These are phyloP conservation scores for Spisula solida DNA, from an alignment of 2,888 invertebrate genomes.

Conservation along the genomic window DNA sequence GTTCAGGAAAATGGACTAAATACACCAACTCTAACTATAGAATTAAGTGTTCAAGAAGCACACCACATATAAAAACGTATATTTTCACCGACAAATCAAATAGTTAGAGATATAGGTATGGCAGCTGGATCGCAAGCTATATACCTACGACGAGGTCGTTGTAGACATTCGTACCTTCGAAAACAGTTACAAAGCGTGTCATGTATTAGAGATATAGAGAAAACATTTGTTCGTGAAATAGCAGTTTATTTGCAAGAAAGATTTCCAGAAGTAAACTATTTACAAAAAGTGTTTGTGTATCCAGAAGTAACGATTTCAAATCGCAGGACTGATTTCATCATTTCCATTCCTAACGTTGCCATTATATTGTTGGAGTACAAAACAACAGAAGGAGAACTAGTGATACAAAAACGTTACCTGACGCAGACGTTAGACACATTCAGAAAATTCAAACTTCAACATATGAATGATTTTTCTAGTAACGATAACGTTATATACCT, in stretches of 20 bases:
- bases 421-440: slow-evolving; percentile 17
- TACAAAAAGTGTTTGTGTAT: not conserved
- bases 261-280: not conserved
- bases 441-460: slow-evolving; percentile 2
- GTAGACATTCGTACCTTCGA: not conserved
- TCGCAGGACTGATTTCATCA: slow-evolving; percentile 24
- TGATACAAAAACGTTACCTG: not conserved
- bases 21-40: not conserved
- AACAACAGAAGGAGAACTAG: not conserved
- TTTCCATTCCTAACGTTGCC: slow-evolving; percentile 24
- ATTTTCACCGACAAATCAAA: too few species aligned
- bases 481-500: not conserved
- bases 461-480: not conserved
- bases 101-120: too few species aligned
- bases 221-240: not conserved
- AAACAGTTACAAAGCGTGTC: not conserved
- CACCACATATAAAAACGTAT: not conserved
- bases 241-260: not conserved
- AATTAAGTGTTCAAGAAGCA: not conserved
- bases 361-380: slow-evolving; percentile 31
- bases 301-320: slow-evolving; percentile 25
- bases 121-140: not conserved
- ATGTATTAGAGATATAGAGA: not conserved
- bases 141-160: not conserved
- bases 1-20: slow-evolving; percentile 29